Conservation (phyloP, 2,113 vertebrate species). For the Syngnathus typhle region DNA sequence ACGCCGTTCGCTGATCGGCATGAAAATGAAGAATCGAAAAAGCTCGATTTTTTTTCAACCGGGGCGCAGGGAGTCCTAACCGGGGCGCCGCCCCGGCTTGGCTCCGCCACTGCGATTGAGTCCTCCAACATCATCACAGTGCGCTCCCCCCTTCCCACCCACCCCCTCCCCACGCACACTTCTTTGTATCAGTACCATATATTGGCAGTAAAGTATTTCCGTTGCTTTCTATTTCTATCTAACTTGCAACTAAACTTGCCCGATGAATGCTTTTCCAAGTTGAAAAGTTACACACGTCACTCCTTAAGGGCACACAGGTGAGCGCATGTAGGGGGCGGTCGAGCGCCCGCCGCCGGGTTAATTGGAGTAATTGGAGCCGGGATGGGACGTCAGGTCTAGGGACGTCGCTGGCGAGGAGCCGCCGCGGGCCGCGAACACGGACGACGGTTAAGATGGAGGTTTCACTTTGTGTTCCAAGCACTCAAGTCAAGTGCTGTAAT, state of each 20-base stretch:
- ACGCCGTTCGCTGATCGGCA: too few relatives aligned
- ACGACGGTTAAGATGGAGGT: slow-evolving; percentile 51
- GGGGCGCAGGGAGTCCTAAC: too few relatives aligned
- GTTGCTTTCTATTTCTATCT: not conserved
- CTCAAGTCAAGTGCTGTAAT: slow-evolving; percentile 10
- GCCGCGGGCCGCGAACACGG: not conserved
- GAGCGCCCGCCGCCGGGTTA: not conserved
- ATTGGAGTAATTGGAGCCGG: slow-evolving; percentile 42
- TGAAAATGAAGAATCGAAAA: too few relatives aligned
- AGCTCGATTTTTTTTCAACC: too few relatives aligned
- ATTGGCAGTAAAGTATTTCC: too few relatives aligned
- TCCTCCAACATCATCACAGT: too few relatives aligned
- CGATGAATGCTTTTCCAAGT: not conserved
- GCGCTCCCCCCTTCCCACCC: too few relatives aligned
- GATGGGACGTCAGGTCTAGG: slow-evolving; percentile 52
- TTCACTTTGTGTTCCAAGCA: slow-evolving; percentile 17
- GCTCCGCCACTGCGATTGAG: too few relatives aligned
- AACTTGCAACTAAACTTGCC: not conserved
- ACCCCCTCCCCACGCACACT: too few relatives aligned
- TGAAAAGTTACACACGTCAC: not conserved
- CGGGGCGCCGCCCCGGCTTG: too few relatives aligned
- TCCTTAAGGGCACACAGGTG: not conserved
- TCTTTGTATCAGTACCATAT: too few relatives aligned
- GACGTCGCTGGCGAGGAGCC: not conserved
- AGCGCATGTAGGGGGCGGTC: not conserved